These are phyloP conservation scores for Coboldia fuscipes DNA, from an alignment of 1,140 invertebrate species.

Conservation along the genomic window DNA sequence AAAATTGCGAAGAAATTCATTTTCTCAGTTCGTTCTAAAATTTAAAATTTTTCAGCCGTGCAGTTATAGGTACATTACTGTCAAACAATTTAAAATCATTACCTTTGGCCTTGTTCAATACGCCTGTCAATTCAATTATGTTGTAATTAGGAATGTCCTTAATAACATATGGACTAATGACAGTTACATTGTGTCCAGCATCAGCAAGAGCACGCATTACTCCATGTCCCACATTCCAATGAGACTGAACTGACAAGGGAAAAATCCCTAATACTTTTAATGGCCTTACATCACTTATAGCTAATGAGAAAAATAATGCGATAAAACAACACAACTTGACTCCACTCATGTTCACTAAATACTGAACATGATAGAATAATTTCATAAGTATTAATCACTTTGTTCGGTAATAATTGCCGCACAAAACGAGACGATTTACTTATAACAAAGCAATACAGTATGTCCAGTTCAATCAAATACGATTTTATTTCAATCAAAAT, in stretches of 20 bases:
- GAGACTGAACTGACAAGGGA: conserved; percentile 26
- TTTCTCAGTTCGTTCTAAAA: not conserved
- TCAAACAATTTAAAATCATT: not conserved
- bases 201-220: conserved; percentile 28
- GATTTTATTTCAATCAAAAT: too few species aligned
- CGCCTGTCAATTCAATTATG: not conserved
- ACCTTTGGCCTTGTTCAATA: conserved; percentile 9
- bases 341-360: too few species aligned
- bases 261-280: conserved; percentile 22
- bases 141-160: conserved; percentile 11
- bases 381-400: too few species aligned
- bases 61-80: not conserved
- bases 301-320: too few species aligned
- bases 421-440: too few species aligned
- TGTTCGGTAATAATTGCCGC: too few species aligned
- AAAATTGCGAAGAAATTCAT: not conserved
- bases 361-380: too few species aligned
- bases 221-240: conserved; percentile 28
- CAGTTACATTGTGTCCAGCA: conserved; percentile 31
- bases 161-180: conserved; percentile 26
- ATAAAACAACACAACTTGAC: too few species aligned
- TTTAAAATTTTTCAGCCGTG: not conserved
- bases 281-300: too few species aligned
- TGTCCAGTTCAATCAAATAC: too few species aligned
- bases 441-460: too few species aligned